Conservation (phyloP, 2,888 invertebrate genomes). For the Harpagoxenus sublaevis region DNA sequence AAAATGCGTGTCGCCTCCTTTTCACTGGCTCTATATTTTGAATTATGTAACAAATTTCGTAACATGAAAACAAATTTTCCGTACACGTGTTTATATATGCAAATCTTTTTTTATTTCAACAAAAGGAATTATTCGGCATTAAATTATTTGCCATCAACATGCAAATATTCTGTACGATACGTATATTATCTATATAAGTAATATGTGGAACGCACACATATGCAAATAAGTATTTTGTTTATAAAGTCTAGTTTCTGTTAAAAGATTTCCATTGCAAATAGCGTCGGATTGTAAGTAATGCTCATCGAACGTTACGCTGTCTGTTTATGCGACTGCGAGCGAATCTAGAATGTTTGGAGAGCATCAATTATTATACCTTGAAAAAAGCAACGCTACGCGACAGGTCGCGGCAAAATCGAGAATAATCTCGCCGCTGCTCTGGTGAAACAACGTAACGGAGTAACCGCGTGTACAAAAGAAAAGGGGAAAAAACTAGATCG, state of each 20-base stretch:
- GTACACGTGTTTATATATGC: not conserved
- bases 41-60: not conserved
- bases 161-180: not conserved
- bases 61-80: not conserved
- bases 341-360: not conserved
- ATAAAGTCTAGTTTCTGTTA: not conserved
- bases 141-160: not conserved
- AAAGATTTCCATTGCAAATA: not conserved
- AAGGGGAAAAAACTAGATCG: conserved; percentile 8
- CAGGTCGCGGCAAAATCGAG: not conserved
- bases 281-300: not conserved
- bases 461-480: not conserved
- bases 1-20: not conserved
- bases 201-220: no score
- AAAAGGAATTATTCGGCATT: not conserved
- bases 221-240: not conserved
- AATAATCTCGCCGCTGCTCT: not conserved
- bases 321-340: not conserved
- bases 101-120: not conserved
- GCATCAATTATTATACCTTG: conserved; percentile 16
- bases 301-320: not conserved
- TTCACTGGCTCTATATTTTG: not conserved
- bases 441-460: conserved; percentile 12
- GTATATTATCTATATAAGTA: not conserved
- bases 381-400: not conserved